phyloP scores from a whole-genome alignment of 2,113 vertebrate species.

The Gnathonemus echidnorhynchus region DNA sequence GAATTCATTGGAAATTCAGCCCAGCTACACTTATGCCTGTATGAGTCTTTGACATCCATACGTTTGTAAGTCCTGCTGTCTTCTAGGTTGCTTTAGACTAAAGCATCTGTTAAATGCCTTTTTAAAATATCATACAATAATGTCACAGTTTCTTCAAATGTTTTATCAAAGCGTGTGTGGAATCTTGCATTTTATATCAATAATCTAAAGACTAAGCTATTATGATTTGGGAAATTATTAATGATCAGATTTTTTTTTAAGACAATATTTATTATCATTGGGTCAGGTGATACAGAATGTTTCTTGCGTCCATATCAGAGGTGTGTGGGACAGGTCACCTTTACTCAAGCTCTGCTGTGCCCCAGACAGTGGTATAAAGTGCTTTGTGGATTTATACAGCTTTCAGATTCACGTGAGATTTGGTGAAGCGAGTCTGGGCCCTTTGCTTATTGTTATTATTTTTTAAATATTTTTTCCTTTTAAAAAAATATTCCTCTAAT shows the following conservation, averaged over 20 bases:
- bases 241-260: not conserved
- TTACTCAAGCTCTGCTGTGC: not conserved
- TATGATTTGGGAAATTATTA: not conserved
- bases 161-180: not conserved
- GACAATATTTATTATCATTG: not conserved
- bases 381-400: not conserved
- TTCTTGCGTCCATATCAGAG: not conserved
- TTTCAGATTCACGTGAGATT: not conserved
- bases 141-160: not conserved
- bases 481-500: not conserved
- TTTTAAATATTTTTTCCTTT: not conserved
- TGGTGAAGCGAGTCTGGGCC: not conserved
- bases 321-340: not conserved
- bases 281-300: not conserved
- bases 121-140: not conserved
- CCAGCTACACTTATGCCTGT: not conserved
- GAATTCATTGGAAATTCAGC: not conserved
- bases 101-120: not conserved
- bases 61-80: not conserved
- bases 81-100: not conserved
- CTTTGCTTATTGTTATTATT: not conserved
- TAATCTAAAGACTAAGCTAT: not conserved
- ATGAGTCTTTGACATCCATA: not conserved
- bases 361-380: not conserved
- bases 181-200: not conserved